Evolutionary conservation across 2,113 vertebrate genomes (phyloP).

Genomic region (Nothocercus julius): DNA sequence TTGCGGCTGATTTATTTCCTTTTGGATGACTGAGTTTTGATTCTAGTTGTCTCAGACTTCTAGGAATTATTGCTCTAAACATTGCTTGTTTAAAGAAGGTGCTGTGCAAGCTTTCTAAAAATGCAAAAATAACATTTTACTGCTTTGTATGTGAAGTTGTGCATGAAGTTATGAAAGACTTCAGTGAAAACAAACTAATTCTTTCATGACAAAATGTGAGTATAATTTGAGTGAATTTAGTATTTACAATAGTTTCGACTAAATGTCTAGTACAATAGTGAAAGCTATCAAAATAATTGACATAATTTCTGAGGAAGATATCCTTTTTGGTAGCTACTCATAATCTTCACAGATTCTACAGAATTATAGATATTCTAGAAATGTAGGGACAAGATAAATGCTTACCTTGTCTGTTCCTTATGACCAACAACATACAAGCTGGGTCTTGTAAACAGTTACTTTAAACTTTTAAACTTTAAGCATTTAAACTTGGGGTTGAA

Average conservation of each 20-base stretch:
- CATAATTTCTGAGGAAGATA: neutral
- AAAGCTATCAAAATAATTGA: neutral
- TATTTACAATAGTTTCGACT: neutral
- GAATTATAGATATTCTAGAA: neutral
- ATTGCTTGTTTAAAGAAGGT: neutral
- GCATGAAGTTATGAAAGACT: neutral
- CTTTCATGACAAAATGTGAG: neutral
- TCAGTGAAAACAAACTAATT: neutral
- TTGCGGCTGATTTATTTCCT: neutral
- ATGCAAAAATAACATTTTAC: neutral
- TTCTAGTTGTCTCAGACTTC: rapidly evolving
- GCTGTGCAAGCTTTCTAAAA: neutral
- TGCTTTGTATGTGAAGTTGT: neutral
- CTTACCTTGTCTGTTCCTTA: neutral
- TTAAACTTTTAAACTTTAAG: neutral
- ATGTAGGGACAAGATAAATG: neutral
- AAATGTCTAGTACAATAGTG: neutral
- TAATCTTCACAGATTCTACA: neutral
- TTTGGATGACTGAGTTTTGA: neutral
- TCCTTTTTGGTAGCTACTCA: neutral
- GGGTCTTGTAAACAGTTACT: neutral
- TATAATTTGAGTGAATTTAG: neutral
- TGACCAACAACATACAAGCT: neutral
- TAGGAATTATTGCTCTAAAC: neutral
- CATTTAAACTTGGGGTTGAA: neutral